phyloP scores from a whole-genome alignment of 2,113 vertebrate genomes.

The Turdus rufiventris region DNA sequence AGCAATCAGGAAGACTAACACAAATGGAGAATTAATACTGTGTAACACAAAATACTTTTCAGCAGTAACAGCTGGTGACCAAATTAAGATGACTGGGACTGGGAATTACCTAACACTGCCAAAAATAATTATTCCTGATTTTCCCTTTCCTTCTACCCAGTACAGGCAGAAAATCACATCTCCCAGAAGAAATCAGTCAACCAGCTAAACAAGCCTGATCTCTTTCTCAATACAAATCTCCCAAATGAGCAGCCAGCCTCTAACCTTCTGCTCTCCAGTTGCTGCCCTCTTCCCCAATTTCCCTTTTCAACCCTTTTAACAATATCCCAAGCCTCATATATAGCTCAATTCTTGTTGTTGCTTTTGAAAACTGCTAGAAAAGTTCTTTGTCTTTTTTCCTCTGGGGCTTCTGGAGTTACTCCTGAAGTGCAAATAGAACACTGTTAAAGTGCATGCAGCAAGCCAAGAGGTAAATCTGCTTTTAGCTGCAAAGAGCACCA shows the following conservation, averaged over 20 bases:
- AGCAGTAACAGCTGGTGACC: constrained; percentile 46
- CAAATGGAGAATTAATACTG: constrained; percentile 32
- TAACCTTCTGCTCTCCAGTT: constrained; percentile 42
- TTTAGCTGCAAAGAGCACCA: neutral
- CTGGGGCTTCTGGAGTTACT: neutral
- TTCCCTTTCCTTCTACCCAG: constrained; percentile 40
- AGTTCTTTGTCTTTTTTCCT: constrained; percentile 30
- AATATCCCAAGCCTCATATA: constrained; percentile 5
- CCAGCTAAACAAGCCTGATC: constrained; percentile 38
- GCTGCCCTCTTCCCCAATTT: constrained; percentile 37
- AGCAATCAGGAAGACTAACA: neutral
- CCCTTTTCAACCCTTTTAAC: constrained; percentile 41
- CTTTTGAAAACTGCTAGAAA: constrained; percentile 21
- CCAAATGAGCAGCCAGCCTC: constrained; percentile 7
- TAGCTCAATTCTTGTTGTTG: neutral
- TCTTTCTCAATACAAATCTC: constrained; percentile 4
- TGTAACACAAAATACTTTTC: constrained; percentile 32
- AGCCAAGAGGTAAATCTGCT: neutral
- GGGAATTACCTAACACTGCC: constrained; percentile 48
- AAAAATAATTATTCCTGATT: constrained; percentile 62
- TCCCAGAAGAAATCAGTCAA: constrained; percentile 55
- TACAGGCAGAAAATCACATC: constrained; percentile 29
- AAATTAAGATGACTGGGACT: constrained; percentile 48
- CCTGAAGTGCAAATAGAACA: neutral
- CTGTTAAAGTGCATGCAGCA: neutral